Evolutionary conservation across 2,113 vertebrate species (phyloP).

Genomic region (Pomatorhinus ruficollis): DNA sequence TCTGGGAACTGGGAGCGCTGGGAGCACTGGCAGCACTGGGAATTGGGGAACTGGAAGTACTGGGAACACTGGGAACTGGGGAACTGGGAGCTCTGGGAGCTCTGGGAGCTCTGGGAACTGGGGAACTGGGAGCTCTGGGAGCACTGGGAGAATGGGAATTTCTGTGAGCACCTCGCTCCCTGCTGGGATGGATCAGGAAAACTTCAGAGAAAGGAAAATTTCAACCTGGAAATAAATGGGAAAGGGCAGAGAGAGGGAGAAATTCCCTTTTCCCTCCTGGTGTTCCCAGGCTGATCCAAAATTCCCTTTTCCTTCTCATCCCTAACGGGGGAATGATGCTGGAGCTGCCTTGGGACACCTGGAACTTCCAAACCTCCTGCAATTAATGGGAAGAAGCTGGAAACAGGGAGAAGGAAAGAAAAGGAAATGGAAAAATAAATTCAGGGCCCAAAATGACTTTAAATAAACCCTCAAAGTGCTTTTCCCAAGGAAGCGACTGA

Average conservation of each 20-base stretch:
- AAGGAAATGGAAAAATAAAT: not conserved
- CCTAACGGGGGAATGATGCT: not conserved
- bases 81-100: too few species aligned
- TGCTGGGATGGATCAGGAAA: not conserved
- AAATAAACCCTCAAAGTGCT: not conserved
- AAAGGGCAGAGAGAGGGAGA: not conserved
- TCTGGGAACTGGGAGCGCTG: not conserved
- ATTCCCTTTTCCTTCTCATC: not conserved
- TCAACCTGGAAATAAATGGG: not conserved
- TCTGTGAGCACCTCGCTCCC: not conserved
- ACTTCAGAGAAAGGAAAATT: not conserved
- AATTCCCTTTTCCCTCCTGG: not conserved
- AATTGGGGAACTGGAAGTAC: not conserved
- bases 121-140: not conserved
- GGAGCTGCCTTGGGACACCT: not conserved
- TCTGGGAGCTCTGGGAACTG: not conserved
- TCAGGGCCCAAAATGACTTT: not conserved
- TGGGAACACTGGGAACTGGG: not conserved
- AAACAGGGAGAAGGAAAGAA: not conserved
- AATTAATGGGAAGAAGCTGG: not conserved
- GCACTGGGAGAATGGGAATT: not conserved
- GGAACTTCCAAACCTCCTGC: not conserved
- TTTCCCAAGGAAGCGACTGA: not conserved
- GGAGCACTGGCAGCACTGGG: not conserved
- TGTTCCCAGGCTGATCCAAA: not conserved